A percentile compares a stretch with the other conserved stretches of the same genome.
Conservation (phyloP, 2,888 invertebrate genomes). For the Parascotia fuliginaria region DNA sequence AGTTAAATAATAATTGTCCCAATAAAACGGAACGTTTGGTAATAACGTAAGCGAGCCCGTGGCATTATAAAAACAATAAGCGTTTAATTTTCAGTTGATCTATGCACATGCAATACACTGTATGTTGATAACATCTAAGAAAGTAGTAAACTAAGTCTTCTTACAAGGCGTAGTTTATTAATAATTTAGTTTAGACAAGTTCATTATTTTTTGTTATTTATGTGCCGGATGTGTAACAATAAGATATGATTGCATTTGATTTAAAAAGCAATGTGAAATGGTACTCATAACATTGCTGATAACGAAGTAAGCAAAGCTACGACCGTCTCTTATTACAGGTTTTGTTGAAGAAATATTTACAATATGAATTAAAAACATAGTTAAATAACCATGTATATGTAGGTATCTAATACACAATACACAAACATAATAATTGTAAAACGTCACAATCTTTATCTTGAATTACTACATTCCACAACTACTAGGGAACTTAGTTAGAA, state of each 20-base stretch:
- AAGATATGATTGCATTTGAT: background rate
- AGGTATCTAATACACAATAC: too few relatives aligned
- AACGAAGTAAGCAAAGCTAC: too few relatives aligned
- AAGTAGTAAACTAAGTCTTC: conserved; percentile 16
- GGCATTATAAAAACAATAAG: conserved; percentile 31
- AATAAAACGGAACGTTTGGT: background rate
- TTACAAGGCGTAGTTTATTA: conserved; percentile 18
- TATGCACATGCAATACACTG: conserved; percentile 27
- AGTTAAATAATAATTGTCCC: conserved; percentile 3
- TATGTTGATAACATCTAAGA: conserved; percentile 32
- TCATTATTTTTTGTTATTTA: conserved; percentile 35
- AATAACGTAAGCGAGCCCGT: conserved; percentile 23
- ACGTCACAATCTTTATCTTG: too few relatives aligned
- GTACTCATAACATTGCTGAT: background rate
- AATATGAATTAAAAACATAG: too few relatives aligned
- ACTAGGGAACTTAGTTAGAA: too few relatives aligned
- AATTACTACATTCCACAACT: too few relatives aligned
- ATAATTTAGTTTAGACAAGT: conserved; percentile 40
- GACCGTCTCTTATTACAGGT: too few relatives aligned
- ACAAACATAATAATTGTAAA: too few relatives aligned
- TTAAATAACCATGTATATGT: too few relatives aligned
- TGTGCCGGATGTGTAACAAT: conserved; percentile 17
- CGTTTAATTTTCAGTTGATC: conserved; percentile 27
- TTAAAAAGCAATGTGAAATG: background rate
- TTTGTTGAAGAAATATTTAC: too few relatives aligned